phyloP scores from a whole-genome alignment of 2,113 vertebrate species.

The Daphoenositta chrysoptera region DNA sequence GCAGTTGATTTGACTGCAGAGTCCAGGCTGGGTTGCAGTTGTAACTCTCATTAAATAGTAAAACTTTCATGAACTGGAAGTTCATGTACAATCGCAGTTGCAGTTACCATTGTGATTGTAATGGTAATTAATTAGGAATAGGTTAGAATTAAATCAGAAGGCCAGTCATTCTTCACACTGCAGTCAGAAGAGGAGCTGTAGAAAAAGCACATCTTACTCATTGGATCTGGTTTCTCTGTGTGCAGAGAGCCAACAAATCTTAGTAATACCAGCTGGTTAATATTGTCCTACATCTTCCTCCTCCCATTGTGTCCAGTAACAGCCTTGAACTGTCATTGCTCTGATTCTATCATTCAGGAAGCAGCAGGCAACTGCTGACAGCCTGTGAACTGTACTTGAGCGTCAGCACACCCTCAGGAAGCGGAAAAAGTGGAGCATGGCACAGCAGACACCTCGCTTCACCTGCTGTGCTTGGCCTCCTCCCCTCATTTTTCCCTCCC shows the following conservation, averaged over 20 bases:
- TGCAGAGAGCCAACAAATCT: background rate
- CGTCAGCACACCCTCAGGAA: background rate
- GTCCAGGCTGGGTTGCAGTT: background rate
- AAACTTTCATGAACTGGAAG: background rate
- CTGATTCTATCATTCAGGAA: slow-evolving; percentile 39
- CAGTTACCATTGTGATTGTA: background rate
- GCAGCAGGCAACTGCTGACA: slow-evolving; percentile 28
- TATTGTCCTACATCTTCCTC: slow-evolving; percentile 1
- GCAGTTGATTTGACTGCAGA: background rate
- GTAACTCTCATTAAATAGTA: background rate
- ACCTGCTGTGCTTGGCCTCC: slow-evolving; percentile 27
- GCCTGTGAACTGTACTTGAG: background rate
- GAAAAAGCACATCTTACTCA: background rate
- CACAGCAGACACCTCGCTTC: slow-evolving; percentile 1
- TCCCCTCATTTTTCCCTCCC: background rate
- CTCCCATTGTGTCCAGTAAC: slow-evolving; percentile 15
- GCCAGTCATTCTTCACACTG: background rate
- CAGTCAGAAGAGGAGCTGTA: background rate
- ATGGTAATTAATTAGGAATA: background rate
- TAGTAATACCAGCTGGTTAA: slow-evolving; percentile 4
- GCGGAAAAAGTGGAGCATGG: background rate
- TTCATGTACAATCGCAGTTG: background rate
- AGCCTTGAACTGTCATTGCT: slow-evolving; percentile 19
- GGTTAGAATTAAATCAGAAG: background rate
- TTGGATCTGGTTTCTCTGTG: background rate